These are phyloP conservation scores for Muscidifurax raptorellus DNA, from an alignment of 1,140 invertebrate genomes.

Conservation along the genomic window DNA sequence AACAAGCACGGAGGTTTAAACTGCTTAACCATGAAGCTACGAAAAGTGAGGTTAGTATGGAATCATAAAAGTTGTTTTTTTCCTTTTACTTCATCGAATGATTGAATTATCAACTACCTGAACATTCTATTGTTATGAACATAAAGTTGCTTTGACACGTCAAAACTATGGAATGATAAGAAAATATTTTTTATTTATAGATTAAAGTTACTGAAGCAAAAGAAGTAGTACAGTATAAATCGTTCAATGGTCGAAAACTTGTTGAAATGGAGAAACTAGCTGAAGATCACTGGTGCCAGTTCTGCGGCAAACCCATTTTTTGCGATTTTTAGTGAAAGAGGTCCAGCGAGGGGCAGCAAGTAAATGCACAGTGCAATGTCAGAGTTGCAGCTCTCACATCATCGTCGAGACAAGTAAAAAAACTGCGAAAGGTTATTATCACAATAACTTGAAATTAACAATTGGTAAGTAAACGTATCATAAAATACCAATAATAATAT, in stretches of 20 bases:
- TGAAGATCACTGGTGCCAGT: conserved; percentile 44
- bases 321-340: conserved; percentile 35
- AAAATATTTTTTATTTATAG: neutral
- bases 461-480: conserved; percentile 37
- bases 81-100: neutral
- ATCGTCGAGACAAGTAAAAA: conserved; percentile 24
- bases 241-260: conserved; percentile 40
- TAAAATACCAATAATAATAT: neutral
- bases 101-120: neutral
- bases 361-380: conserved; percentile 23
- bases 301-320: conserved; percentile 35
- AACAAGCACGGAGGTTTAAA: no score
- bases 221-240: neutral
- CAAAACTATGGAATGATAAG: neutral
- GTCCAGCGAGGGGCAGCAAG: conserved; percentile 34
- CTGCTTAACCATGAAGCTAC: no score
- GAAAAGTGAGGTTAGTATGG: no score
- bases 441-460: conserved; percentile 43
- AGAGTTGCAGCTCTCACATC: neutral
- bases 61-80: no score
- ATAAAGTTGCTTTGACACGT: neutral
- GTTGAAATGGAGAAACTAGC: conserved; percentile 37
- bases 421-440: conserved; percentile 4
- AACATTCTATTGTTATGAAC: neutral
- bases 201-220: neutral